Base-by-base conservation (phyloP, 2,797 vertebrate species). In the Pterois miles region DNA sequence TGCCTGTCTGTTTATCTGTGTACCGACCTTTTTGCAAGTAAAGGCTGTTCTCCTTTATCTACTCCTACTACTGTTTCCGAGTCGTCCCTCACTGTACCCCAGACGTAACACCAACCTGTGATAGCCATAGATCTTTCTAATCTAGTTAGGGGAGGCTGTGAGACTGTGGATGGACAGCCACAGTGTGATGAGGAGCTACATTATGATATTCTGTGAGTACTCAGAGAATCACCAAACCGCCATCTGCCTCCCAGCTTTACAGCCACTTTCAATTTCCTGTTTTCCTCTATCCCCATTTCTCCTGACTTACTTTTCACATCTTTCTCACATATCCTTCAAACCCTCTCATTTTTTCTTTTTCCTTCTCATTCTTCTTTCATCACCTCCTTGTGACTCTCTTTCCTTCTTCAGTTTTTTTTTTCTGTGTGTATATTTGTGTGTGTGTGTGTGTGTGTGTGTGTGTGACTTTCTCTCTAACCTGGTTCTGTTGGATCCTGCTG, bases 381-480 rank as follows among this genome's bases (percentile, higher is more conserved):
- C 38, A 2, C 38, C 38, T 14, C 38, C 36, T 38, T 8, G 4
- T 38, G 8, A n/a, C 36, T 38, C 38, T 38, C 13, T 38, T 13
- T 38, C 38, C 38, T n/a, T n/a, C n/a, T n/a, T n/a, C 38, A 38
- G 14, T 56, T 33, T 8, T 43, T n/a, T n/a, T n/a, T n/a, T n/a
- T n/a, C n/a, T n/a, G n/a, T n/a, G n/a, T n/a, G n/a, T n/a, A n/a
- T n/a, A n/a, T n/a, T n/a, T n/a, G n/a, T n/a, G n/a, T n/a, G n/a
- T n/a, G n/a, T n/a, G n/a, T n/a, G n/a, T n/a, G n/a, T n/a, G n/a
- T n/a, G n/a, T n/a, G n/a, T n/a, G n/a, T n/a, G n/a, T n/a, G n/a
- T n/a, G n/a, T n/a, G n/a, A n/a, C n/a, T n/a, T n/a, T 78, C 57
- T 75, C 50, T 73, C 23, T 89, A 88, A 86, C 83, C 81, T 81